Evolutionary conservation across 2,113 vertebrate genomes (phyloP).

Genomic region (Fulica atra): DNA sequence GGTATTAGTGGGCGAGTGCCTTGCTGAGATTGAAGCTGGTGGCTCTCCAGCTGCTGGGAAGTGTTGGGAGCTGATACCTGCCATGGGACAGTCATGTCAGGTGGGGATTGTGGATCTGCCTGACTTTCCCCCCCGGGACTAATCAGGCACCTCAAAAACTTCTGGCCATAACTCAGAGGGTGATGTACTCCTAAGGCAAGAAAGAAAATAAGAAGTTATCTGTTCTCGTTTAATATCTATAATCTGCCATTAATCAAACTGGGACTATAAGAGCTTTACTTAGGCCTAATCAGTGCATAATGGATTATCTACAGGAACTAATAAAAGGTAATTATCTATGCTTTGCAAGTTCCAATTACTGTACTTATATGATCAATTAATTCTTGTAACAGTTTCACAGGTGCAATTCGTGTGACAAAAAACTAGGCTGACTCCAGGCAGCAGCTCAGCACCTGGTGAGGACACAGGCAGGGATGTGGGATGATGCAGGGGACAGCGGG

Average conservation of each 20-base stretch:
- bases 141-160: background rate
- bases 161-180: background rate
- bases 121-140: background rate
- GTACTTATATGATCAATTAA: constrained; percentile 66
- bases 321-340: constrained; percentile 72
- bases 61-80: background rate
- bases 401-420: constrained; percentile 27
- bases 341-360: constrained; percentile 68
- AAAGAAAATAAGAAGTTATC: constrained; percentile 21
- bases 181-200: background rate
- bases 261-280: constrained; percentile 47
- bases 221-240: constrained; percentile 46
- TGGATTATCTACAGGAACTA: constrained; percentile 71
- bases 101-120: background rate
- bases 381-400: constrained; percentile 53
- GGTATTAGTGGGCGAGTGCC: background rate
- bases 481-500: background rate
- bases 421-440: background rate
- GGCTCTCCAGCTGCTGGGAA: background rate
- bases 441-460: background rate
- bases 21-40: background rate
- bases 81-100: fast-evolving
- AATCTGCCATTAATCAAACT: constrained; percentile 62
- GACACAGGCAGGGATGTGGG: background rate
- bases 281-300: constrained; percentile 63